These are phyloP conservation scores for Scleropages formosus DNA, from an alignment of 2,797 vertebrate genomes.

Conservation along the genomic window DNA sequence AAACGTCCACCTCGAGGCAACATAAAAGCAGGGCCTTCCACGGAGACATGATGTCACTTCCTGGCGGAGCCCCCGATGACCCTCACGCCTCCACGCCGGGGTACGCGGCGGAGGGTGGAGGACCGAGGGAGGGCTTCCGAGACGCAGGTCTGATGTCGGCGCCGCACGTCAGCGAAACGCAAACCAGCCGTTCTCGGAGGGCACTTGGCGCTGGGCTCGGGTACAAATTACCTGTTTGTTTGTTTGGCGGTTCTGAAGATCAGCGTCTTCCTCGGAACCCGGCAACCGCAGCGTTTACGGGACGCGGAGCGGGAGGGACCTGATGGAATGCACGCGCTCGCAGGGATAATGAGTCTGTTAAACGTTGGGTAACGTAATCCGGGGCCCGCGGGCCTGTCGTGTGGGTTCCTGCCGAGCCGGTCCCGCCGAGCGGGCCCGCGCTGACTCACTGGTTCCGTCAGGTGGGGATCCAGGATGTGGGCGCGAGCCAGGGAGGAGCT, in stretches of 20 bases:
- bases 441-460: constrained; percentile 45
- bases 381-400: constrained; percentile 28
- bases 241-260: constrained; percentile 36
- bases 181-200: neutral
- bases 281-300: constrained; percentile 41
- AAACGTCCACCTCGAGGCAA: neutral
- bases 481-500: neutral
- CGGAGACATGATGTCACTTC: constrained; percentile 35
- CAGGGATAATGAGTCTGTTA: constrained; percentile 38
- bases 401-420: constrained; percentile 33
- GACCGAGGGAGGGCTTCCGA: neutral
- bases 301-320: constrained; percentile 33
- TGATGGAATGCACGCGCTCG: constrained; percentile 29
- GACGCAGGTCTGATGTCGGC: neutral
- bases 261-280: constrained; percentile 18
- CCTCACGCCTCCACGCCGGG: neutral
- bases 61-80: constrained; percentile 24
- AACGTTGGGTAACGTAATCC: constrained; percentile 36
- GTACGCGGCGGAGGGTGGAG: neutral
- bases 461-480: constrained; percentile 21
- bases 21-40: neutral
- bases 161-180: neutral
- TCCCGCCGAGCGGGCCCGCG: neutral
- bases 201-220: constrained; percentile 26
- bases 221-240: constrained; percentile 39